Conservation (phyloP, 2,113 vertebrate species). For the Aythya baeri region DNA sequence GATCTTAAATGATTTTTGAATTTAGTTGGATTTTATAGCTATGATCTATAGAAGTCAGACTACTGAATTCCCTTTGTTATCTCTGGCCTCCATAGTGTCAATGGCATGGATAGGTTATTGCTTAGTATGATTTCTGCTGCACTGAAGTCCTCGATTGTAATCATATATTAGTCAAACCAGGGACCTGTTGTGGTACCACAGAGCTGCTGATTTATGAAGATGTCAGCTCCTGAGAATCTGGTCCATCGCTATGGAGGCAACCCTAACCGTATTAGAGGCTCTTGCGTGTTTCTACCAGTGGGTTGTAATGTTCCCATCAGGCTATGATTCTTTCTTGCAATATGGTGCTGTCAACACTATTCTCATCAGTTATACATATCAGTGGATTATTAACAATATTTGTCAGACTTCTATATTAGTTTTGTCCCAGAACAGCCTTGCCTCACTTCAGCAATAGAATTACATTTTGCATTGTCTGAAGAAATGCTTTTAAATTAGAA, state of each 20-base stretch:
- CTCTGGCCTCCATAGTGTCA: neutral
- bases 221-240: slow-evolving; percentile 34
- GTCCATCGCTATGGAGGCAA: slow-evolving; percentile 40
- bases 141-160: neutral
- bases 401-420: slow-evolving; percentile 88
- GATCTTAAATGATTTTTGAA: neutral
- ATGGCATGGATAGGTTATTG: neutral
- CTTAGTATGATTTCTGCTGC: slow-evolving; percentile 5
- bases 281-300: slow-evolving; percentile 70
- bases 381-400: slow-evolving; percentile 86
- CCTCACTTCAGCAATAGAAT: slow-evolving; percentile 70
- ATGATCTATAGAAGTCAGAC: neutral
- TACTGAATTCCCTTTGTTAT: neutral
- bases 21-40: neutral
- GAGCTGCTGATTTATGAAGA: slow-evolving; percentile 59
- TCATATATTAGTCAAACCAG: slow-evolving; percentile 13
- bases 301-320: slow-evolving; percentile 75
- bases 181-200: neutral
- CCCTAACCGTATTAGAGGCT: slow-evolving; percentile 81
- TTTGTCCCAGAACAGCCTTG: slow-evolving; percentile 74
- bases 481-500: slow-evolving; percentile 78
- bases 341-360: slow-evolving; percentile 85
- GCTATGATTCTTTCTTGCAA: slow-evolving; percentile 79
- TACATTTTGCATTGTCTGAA: slow-evolving; percentile 73
- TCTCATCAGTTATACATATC: slow-evolving; percentile 83